Evolutionary conservation across 30 jellyfish, hydroid and myxozoan species (phyloP).

Genomic region (Pelagia noctiluca): DNA sequence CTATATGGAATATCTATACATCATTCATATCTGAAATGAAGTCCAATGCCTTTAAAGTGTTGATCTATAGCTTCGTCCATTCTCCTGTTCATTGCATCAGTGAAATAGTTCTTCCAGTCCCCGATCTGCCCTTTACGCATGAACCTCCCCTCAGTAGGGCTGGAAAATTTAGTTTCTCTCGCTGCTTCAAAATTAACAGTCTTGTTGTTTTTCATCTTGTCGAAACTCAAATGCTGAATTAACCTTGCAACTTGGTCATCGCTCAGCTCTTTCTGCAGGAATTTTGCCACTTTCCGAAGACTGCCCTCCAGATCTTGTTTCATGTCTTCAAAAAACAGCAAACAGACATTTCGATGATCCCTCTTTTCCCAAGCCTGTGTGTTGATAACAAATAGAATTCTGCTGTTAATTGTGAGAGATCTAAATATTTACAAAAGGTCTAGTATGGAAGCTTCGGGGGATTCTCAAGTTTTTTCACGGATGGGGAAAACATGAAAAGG

Average conservation of each 20-base stretch:
- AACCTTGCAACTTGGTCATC: slow-evolving; percentile 20
- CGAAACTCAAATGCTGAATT: slow-evolving; percentile 30
- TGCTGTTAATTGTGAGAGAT: too few relatives aligned
- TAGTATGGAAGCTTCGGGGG: too few relatives aligned
- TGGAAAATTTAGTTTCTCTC: not conserved
- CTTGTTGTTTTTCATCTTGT: slow-evolving; percentile 25
- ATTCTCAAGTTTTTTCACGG: too few relatives aligned
- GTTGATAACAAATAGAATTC: too few relatives aligned
- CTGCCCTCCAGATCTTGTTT: slow-evolving; percentile 24
- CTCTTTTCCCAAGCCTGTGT: slow-evolving; percentile 57
- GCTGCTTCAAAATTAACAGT: too few relatives aligned
- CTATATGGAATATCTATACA: too few relatives aligned
- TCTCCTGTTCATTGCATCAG: slow-evolving; percentile 38
- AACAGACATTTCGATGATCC: slow-evolving; percentile 48
- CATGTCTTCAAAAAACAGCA: slow-evolving; percentile 43
- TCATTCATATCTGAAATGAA: slow-evolving; percentile 23
- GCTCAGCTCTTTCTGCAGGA: not conserved
- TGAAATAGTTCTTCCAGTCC: slow-evolving; percentile 46
- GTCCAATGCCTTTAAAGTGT: slow-evolving; percentile 19
- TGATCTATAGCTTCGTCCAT: too few relatives aligned
- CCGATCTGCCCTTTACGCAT: slow-evolving; percentile 47
- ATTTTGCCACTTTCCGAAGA: not conserved
- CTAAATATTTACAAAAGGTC: too few relatives aligned
- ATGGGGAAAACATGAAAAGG: too few relatives aligned
- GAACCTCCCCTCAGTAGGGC: too few relatives aligned